Percentiles rank a stretch among this genome's conserved stretches.
These are phyloP conservation scores for Anabacerthia variegaticeps DNA, from an alignment of 2,797 vertebrate species.

Conservation along the genomic window DNA sequence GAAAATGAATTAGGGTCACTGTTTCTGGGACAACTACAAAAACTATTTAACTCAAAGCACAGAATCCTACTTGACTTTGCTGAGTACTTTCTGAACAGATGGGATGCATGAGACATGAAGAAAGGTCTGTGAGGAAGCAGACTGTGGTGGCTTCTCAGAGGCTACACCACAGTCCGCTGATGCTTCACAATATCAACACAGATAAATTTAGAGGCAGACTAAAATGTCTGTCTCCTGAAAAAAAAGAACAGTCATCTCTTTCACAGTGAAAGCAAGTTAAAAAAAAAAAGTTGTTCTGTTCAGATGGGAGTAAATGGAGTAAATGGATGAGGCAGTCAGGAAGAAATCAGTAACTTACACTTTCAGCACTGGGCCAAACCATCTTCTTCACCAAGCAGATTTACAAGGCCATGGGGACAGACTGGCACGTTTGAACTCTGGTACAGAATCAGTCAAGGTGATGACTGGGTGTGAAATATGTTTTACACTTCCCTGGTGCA, in stretches of 20 bases:
- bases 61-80: not conserved
- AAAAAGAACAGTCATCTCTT: not conserved
- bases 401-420: not conserved
- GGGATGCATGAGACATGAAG: not conserved
- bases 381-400: not conserved
- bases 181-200: not conserved
- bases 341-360: not conserved
- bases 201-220: not conserved
- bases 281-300: not conserved
- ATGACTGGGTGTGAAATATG: not conserved
- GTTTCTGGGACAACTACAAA: not conserved
- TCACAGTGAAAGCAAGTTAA: not conserved
- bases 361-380: not conserved
- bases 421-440: not conserved
- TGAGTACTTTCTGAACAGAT: not conserved
- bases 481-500: not conserved
- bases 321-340: not conserved
- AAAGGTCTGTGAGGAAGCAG: not conserved
- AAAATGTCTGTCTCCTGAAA: not conserved
- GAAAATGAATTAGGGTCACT: slow-evolving; percentile 10
- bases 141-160: not conserved
- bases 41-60: not conserved
- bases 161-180: not conserved
- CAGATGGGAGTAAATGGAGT: not conserved
- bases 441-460: not conserved